Conservation (phyloP, 2,797 vertebrate species). For the Semotilus atromaculatus region DNA sequence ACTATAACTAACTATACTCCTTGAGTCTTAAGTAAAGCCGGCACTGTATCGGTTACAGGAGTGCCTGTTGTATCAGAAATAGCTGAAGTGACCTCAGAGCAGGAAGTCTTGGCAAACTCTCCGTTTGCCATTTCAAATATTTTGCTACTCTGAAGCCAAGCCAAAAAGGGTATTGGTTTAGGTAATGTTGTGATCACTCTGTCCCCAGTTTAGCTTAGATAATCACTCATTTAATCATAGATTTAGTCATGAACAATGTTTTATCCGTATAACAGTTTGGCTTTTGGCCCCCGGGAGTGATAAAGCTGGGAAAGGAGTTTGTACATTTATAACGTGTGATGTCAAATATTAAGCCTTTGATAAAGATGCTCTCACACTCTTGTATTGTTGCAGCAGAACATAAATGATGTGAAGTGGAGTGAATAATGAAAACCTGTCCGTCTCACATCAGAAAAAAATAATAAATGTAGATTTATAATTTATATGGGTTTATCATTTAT, state of each 20-base stretch:
- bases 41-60: constrained; percentile 1
- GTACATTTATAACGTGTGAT: neutral
- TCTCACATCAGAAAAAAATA: neutral
- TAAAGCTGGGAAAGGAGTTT: constrained; percentile 20
- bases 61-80: constrained; percentile 13
- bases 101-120: constrained; percentile 13
- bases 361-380: neutral
- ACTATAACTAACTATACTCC: neutral
- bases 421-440: neutral
- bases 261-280: neutral
- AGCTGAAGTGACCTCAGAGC: neutral
- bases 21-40: neutral
- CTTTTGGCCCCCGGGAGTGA: neutral
- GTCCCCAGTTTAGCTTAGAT: neutral
- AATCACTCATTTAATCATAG: neutral
- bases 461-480: neutral
- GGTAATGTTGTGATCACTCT: neutral
- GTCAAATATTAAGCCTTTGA: constrained; percentile 10
- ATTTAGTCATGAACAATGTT: neutral
- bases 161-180: constrained; percentile 13
- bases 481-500: neutral
- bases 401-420: neutral
- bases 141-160: neutral
- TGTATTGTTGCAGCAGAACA: neutral
- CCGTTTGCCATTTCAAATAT: neutral